phyloP scores from a whole-genome alignment of 2,797 vertebrate genomes.

The Anniella stebbinsi region DNA sequence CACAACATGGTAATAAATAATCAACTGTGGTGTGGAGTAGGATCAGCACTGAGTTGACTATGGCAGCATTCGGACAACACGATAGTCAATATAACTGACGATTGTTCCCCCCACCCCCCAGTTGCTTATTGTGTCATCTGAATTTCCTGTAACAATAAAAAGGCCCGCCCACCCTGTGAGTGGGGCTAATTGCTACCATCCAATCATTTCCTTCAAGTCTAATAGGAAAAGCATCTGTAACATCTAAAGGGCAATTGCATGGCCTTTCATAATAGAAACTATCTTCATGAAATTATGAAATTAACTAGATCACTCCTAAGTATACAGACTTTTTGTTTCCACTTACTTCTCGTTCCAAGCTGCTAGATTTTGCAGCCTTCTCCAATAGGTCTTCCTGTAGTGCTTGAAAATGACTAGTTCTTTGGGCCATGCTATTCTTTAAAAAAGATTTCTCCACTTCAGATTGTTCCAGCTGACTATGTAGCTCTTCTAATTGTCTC shows the following conservation, averaged over 20 bases:
- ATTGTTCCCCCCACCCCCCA: too few species aligned
- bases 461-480: conserved; percentile 80
- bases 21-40: too few species aligned
- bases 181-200: neutral
- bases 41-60: too few species aligned
- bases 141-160: neutral
- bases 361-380: conserved; percentile 83
- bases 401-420: conserved; percentile 87
- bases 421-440: conserved; percentile 88
- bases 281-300: neutral
- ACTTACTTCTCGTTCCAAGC: conserved; percentile 87
- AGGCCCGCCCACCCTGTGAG: neutral
- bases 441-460: conserved; percentile 86
- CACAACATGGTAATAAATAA: too few species aligned
- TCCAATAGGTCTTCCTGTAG: conserved; percentile 90
- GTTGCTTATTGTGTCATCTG: too few species aligned
- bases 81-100: too few species aligned
- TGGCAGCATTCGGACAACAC: too few species aligned
- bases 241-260: neutral
- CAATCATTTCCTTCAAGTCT: neutral
- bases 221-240: neutral
- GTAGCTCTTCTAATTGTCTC: conserved; percentile 79
- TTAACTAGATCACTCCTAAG: neutral
- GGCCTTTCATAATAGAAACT: neutral
- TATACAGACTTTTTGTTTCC: conserved; percentile 6